Base-by-base conservation (phyloP, 2,113 vertebrate species). In the Thunnus maccoyii region DNA sequence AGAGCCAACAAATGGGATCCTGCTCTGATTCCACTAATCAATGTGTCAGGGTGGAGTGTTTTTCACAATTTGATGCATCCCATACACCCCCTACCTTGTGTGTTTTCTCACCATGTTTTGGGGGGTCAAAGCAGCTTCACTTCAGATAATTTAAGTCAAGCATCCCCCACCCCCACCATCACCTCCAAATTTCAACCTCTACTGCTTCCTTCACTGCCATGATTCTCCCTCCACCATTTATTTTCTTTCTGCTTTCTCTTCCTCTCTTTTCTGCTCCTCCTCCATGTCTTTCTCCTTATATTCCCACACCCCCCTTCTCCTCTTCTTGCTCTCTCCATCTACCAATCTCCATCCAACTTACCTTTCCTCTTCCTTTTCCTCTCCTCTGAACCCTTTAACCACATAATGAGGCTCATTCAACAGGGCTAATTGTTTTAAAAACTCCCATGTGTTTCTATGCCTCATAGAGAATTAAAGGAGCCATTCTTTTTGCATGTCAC, bases 351-450 rank as follows among this genome's bases (percentile, higher is more conserved):
- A 75, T 74, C 71, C 25, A 48, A 76, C 14, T 72, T 83, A 84
- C 76, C 65, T 83, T 87, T 77, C 77, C 77, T 77, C 84, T 86
- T 90, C 75, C 88, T 60, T 74, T 91, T 87, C 88, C 87, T 86
- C 75, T 82, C 72, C 30, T 88, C 72, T 89, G 92, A 91, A 87
- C 79, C 85, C 72, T 76, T 62, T 87, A 92, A 93, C 89, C 47
- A 91, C 90, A 91, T 93, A 92, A 94, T 94, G 80, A 80, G 41
- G 27, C 83, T 82, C 83, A 88, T 92, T 92, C n/a, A 80, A 79
- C 18, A 0, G 41, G 67, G 78, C 76, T 93, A 93, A 93, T 91
- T 93, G 89, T 86, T 87, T 92, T 90, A 91, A 94, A 93, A 91
- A 92, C 84, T 90, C 88, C 91, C 91, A 92, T 92, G 84, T 94